These are phyloP conservation scores for Drosophila prosaltans DNA, from an alignment of 1,140 invertebrate species.

Conservation along the genomic window DNA sequence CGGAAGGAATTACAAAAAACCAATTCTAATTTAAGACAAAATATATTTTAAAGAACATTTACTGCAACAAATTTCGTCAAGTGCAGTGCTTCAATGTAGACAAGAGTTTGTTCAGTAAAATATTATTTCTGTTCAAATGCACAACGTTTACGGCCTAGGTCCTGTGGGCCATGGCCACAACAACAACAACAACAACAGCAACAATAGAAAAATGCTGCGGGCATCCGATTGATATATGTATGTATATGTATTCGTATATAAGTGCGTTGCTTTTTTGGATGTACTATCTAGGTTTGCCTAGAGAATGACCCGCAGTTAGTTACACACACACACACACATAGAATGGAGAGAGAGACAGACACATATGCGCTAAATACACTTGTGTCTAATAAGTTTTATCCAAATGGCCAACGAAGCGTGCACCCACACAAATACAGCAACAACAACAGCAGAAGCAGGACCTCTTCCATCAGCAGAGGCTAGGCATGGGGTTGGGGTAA, in stretches of 20 bases:
- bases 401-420: slow-evolving; percentile 68
- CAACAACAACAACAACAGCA: not conserved
- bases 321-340: slow-evolving; percentile 38
- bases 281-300: slow-evolving; percentile 34
- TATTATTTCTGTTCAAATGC: slow-evolving; percentile 66
- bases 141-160: slow-evolving; percentile 26
- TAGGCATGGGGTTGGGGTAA: slow-evolving; percentile 30
- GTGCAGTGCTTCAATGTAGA: not conserved
- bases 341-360: slow-evolving; percentile 18
- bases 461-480: not conserved
- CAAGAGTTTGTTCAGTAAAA: slow-evolving; percentile 21
- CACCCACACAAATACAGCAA: slow-evolving; percentile 42
- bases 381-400: slow-evolving; percentile 78
- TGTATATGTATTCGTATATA: slow-evolving; percentile 30
- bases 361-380: slow-evolving; percentile 75
- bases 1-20: too few species aligned
- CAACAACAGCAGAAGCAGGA: not conserved
- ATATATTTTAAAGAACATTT: too few species aligned
- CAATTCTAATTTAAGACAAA: too few species aligned
- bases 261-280: slow-evolving; percentile 18
- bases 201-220: slow-evolving; percentile 36
- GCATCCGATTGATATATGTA: slow-evolving; percentile 54
- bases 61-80: slow-evolving; percentile 1
- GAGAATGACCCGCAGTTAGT: slow-evolving; percentile 57
- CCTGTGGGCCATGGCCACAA: not conserved